Evolutionary conservation across 2,888 invertebrate genomes (phyloP).

Genomic region (Lepetodrilus schrolli): DNA sequence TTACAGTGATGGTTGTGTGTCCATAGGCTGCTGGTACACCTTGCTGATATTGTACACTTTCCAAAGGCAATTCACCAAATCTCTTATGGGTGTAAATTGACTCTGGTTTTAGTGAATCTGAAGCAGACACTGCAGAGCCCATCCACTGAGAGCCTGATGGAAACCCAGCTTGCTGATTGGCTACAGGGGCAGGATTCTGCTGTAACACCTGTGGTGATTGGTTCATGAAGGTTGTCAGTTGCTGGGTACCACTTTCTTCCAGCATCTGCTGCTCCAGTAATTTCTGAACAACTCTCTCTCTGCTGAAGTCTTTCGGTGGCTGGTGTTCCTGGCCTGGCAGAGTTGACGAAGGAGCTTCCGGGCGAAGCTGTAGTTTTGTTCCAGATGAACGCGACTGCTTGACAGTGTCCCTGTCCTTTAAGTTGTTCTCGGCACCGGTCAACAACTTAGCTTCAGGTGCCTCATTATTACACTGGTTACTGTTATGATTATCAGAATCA

Average conservation of each 20-base stretch:
- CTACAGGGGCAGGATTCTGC: neutral
- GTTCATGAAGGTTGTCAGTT: neutral
- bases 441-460: neutral
- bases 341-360: neutral
- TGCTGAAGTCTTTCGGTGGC: constrained; percentile 11
- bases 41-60: neutral
- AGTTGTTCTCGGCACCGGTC: too few species aligned
- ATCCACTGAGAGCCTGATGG: neutral
- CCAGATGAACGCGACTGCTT: neutral
- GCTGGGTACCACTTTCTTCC: constrained; percentile 2
- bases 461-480: neutral
- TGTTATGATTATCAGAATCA: neutral
- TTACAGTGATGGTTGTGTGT: neutral
- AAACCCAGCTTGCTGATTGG: neutral
- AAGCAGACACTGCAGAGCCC: neutral
- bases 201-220: constrained; percentile 5
- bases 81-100: neutral
- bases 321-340: neutral
- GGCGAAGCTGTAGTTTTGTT: neutral
- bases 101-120: too few species aligned
- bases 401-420: neutral
- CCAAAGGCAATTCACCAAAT: neutral
- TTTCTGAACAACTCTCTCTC: neutral
- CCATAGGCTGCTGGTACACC: neutral
- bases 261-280: neutral